Base-by-base conservation (phyloP, 2,113 vertebrate species). In the Procavia capensis region DNA sequence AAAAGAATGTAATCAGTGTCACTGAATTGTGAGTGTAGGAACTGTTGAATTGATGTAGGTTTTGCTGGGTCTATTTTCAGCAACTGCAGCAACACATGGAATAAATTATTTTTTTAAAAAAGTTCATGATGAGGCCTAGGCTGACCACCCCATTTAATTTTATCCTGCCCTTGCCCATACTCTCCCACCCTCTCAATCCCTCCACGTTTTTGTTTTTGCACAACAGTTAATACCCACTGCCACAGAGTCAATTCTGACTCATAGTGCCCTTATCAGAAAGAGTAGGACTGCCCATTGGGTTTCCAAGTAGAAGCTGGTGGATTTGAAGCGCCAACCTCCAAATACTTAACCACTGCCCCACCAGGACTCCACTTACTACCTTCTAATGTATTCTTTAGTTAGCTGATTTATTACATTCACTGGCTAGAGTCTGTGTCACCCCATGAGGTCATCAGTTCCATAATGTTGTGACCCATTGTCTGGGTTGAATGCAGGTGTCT, bases 361-460 rank as follows among this genome's bases (percentile, higher is more conserved):
- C 47, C 47, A 50, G 47, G 47, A 50, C 47, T 50, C 47, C 47
- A 50, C 47, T 54, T 39, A 9, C 0, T n/a, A 34, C 25, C 3
- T 45, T 20, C 43, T 45, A 6, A 13, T 3, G 31, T 5, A 3
- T 20, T 41, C 3, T 2, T 20, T 72, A 36, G 11, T 84, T 43
- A 54, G 78, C 41, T 45, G 2, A 25, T 16, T 22, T 50, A 6
- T 36, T n/a, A n/a, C 7, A 16, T 9, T n/a, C 9, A 0, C 11
- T 20, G 10, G 64, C 66, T 14, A 29, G 45, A 17, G 9, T 36
- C 64, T 59, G 50, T 29, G 70, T 29, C 39, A 2, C 8, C 9
- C 34, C 3, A 3, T 24, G 34, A 39, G 24, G 64, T 10, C 8
- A 78, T 25, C 24, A 8, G 41, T 47, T 57, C 43, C 50, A 13